These are phyloP conservation scores for Erpetoichthys calabaricus DNA, from an alignment of 2,797 vertebrate genomes.

Conservation along the genomic window DNA sequence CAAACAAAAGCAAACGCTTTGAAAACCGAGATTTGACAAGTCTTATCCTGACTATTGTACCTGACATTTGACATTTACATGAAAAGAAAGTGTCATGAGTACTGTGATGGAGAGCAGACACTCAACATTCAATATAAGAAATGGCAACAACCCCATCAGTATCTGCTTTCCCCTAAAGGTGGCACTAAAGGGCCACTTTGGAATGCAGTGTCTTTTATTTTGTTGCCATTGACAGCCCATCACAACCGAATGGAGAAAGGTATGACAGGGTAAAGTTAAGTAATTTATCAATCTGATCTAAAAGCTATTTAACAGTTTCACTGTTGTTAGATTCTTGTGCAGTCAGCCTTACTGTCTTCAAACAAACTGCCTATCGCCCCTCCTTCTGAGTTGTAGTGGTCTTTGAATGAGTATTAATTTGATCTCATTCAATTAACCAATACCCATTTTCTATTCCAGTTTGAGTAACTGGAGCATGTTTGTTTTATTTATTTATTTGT, in stretches of 20 bases:
- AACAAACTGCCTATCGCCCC: constrained; percentile 4
- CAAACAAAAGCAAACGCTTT: no score
- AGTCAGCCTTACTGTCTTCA: constrained; percentile 23
- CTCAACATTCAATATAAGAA: no score
- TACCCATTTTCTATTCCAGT: constrained; percentile 27
- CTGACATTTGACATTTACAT: no score
- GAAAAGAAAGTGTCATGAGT: no score
- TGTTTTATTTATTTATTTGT: neutral
- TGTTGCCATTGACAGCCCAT: constrained; percentile 3
- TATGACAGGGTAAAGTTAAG: constrained; percentile 33
- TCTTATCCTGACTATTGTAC: no score
- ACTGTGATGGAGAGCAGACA: no score
- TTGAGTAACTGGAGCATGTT: constrained; percentile 18
- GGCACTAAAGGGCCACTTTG: constrained; percentile 37
- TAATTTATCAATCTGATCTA: constrained; percentile 46
- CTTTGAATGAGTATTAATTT: constrained; percentile 47
- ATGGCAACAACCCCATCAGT: no score
- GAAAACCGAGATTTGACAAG: no score
- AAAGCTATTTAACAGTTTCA: constrained; percentile 45
- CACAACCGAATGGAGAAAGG: constrained; percentile 23
- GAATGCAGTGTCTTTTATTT: no score
- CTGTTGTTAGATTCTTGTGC: constrained; percentile 17
- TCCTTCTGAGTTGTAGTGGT: constrained; percentile 34
- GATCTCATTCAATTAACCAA: constrained; percentile 40
- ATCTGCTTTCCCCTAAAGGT: constrained; percentile 29